These are phyloP conservation scores for Choloepus hoffmanni DNA, from an alignment of 2,113 vertebrate species.

Conservation along the genomic window DNA sequence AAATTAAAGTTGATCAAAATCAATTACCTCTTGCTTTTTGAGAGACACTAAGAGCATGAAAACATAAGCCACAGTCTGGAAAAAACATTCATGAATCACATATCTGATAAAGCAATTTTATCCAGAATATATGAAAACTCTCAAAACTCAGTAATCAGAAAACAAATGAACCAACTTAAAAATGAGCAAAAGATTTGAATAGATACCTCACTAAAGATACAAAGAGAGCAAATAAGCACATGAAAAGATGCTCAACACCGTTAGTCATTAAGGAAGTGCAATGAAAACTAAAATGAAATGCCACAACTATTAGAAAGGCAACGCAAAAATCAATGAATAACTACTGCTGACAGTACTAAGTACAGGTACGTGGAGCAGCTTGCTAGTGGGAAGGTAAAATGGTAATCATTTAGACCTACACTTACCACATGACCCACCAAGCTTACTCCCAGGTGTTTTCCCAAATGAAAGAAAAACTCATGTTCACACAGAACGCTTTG, in stretches of 20 bases:
- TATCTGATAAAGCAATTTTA: neutral
- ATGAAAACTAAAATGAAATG: fast-evolving
- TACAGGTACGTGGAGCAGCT: neutral
- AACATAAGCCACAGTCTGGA: neutral
- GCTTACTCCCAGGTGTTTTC: neutral
- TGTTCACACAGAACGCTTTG: fast-evolving
- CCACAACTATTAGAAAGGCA: neutral
- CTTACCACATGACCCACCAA: fast-evolving
- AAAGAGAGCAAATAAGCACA: neutral
- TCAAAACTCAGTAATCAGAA: neutral
- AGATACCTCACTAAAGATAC: fast-evolving
- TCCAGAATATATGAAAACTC: neutral
- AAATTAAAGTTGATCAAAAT: neutral
- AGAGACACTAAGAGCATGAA: neutral
- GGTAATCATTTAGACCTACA: fast-evolving
- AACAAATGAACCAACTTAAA: neutral
- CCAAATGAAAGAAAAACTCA: neutral
- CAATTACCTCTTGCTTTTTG: neutral
- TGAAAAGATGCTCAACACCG: neutral
- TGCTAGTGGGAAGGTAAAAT: fast-evolving
- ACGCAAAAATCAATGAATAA: neutral
- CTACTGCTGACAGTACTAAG: too few species aligned
- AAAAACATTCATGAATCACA: neutral
- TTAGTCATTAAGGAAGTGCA: neutral
- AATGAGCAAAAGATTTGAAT: neutral